Base-by-base conservation (phyloP, 2,113 vertebrate species). In the Danionella cerebrum region DNA sequence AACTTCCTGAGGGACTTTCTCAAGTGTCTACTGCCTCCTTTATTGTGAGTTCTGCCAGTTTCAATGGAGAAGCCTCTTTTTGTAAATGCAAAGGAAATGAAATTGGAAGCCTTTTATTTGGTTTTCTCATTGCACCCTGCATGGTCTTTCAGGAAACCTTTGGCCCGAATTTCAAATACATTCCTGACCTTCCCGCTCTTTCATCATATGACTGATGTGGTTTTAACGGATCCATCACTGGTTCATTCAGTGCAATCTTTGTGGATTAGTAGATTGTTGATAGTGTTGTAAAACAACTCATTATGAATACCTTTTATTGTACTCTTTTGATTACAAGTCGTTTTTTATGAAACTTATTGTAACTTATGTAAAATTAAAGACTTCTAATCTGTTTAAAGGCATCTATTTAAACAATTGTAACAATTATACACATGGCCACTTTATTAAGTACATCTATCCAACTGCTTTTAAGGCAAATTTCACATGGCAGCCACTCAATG, bases 81-180 rank as follows among this genome's bases (percentile, higher is more conserved):
- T 84, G 31, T 79, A 82, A 84, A 83, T 73, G 69, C 70, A 36
- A 60, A 63, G 71, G 76, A 86, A 86, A 88, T 83, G 76, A 87
- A 85, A 86, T 83, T 68, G 74, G 75, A 85, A 86, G 78, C 84
- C 52, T 52, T 44, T 73, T 79, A 84, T 85, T 81, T 58, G 64
- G 57, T 58, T 39, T 77, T 62, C 71, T 70, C 74, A 71, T 42
- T 38, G 19, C 44, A 39, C 19, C 27, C 54, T 60, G 39, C 21
- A 47, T 39, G n/a, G n/a, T 22, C 38, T 44, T 54, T 74, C 44
- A 70, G 45, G 63, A 62, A 50, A 60, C 58, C 58, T 31, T 60
- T 64, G 60, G 19, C 51, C 65, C 65, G 44, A 67, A 55, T 54
- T 53, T 42, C 5, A 12, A 33, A 4, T 57, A 39, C 7, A 5